Base-by-base conservation (phyloP, 1,140 invertebrate species). In the Halictus rubicundus region DNA sequence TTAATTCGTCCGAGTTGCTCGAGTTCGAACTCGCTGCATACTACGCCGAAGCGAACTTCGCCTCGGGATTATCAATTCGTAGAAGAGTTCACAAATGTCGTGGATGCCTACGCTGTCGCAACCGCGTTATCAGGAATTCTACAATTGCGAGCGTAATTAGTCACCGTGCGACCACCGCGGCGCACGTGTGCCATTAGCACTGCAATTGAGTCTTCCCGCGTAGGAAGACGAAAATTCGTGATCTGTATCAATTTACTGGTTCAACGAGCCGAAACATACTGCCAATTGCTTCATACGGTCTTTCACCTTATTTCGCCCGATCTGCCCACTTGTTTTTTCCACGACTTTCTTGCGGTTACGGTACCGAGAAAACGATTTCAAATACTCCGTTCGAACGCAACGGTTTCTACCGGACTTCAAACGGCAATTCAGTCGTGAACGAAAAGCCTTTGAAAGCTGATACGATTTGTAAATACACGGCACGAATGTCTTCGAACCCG, bases 201-300 rank as follows among this genome's bases (percentile, higher is more conserved):
- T 59, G 7, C 61, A 74, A 68, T 80, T 42, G 42, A 57, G 19
- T 16, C 12, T 19, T 16, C 65, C 39, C 37, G 66, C 57, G 79
- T 81, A 81, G 73, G 73, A 68, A 65, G 79, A 64, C 27, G 46
- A 61, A 81, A 81, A 65, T 57, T 79, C 46, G 52, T 77, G 65
- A 81, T 68, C 59, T 73, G 64, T 64, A 82, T 72, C 77, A 82
- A 82, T 82, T 82, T 79, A 82, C 57, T 52, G 64, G 54, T 27
- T 49, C 68, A 65, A 73, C 19, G 64, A 57, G 64, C 32, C 46
- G 57, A 42, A 72, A n/a, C 54, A 66, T 12, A 49, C 64, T 52
- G 46, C 9, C 64, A 73, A 79, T 82, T 82, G 79, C 68, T 68
- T 79, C 37, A 74, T 74, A 61, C 68, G 39, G 23, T 54, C 57